Evolutionary conservation across 2,888 invertebrate genomes (phyloP), one percentile per base, ranked within the genome.

Genomic region (Leptinotarsa juncta): DNA sequence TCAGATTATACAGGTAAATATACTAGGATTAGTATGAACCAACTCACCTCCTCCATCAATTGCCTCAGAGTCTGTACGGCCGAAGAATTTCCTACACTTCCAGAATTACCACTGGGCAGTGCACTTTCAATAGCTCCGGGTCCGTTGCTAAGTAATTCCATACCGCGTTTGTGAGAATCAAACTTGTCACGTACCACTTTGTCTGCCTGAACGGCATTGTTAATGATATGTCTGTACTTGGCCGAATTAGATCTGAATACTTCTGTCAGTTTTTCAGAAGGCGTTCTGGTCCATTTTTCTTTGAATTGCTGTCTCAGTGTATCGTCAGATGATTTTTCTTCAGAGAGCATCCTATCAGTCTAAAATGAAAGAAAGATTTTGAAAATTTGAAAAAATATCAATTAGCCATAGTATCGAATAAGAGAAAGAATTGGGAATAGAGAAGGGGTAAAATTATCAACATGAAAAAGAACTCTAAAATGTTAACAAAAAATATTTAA

Each of bases 211-310:
- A 96, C 92, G 55, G 98, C 98, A 86, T 97, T 98, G 87, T 94
- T 94, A 80, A 99, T 95, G 84, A 98, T 97, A 87, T 94, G 94
- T 55, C 95, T 91, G 89, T 99, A 99, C 89, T 98, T 98, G 82
- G 92, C 91, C n/a, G 95, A 92, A 89, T 98, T 98, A 70, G 93
- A 91, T 80, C 93, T 92, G 87, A 98, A 95, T 85, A 96, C 95
- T 84, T 94, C 95, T 0, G 98, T 99, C 73, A 99, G 91, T 86
- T 93, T 93, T 32, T 91, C 93, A 0, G 98, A 98, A 1, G 95
- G 91, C 32, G 96, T 96, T 84, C 99, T 92, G 1, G 93, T 92
- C 99, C 99, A 99, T 78, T 94, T 93, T 78, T 96, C 95, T 83
- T 96, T 96, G 87, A 99, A 98, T 90, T 99, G 98, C 62, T 90